Evolutionary conservation across 2,113 vertebrate species (phyloP).

Genomic region (Petaurus breviceps): DNA sequence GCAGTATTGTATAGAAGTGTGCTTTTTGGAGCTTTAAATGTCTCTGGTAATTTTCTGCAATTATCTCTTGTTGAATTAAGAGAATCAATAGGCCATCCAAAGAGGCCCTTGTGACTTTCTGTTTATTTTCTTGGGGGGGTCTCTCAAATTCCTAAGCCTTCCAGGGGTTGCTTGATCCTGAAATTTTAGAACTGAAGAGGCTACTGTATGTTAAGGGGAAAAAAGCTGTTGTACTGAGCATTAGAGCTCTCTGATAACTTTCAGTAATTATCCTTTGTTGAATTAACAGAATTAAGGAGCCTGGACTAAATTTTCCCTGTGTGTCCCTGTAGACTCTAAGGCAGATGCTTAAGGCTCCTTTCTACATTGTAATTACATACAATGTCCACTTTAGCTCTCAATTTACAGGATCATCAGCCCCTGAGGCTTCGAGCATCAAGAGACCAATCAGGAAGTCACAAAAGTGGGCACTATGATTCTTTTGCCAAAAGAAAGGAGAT

Average conservation of each 20-base stretch:
- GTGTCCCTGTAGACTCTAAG: slow-evolving; percentile 55
- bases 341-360: slow-evolving; percentile 57
- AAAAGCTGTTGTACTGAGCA: slow-evolving; percentile 7
- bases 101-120: slow-evolving; percentile 67
- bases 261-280: slow-evolving; percentile 57
- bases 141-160: slow-evolving; percentile 61
- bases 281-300: slow-evolving; percentile 61
- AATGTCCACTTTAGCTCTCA: slow-evolving; percentile 67
- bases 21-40: slow-evolving; percentile 68
- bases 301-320: slow-evolving; percentile 38
- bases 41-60: slow-evolving; percentile 68
- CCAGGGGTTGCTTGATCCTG: slow-evolving; percentile 58
- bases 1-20: slow-evolving; percentile 62
- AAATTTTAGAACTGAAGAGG: slow-evolving; percentile 64
- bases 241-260: slow-evolving; percentile 62
- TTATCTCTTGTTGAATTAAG: slow-evolving; percentile 74
- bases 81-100: slow-evolving; percentile 67
- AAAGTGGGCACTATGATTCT: not conserved
- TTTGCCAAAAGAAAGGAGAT: not conserved
- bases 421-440: slow-evolving; percentile 56
- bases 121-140: slow-evolving; percentile 38
- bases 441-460: slow-evolving; percentile 60
- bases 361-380: slow-evolving; percentile 69
- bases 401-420: slow-evolving; percentile 45
- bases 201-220: slow-evolving; percentile 13